Evolutionary conservation across 2,113 vertebrate genomes (phyloP).

Genomic region (Grus americana): DNA sequence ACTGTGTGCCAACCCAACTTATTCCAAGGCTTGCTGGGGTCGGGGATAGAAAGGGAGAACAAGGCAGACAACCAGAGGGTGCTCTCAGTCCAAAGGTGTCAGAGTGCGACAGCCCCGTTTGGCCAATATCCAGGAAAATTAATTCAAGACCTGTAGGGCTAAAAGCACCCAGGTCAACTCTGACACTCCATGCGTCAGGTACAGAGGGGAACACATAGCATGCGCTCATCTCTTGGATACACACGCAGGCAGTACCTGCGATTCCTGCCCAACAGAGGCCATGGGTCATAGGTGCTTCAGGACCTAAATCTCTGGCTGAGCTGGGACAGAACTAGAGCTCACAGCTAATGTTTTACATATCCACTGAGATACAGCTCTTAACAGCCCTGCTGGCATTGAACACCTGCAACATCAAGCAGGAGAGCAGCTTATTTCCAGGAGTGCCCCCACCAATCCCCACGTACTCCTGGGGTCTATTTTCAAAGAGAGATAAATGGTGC

Average conservation of each 20-base stretch:
- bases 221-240: neutral
- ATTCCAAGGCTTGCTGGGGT: neutral
- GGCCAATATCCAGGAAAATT: neutral
- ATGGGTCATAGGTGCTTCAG: neutral
- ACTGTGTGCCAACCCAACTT: neutral
- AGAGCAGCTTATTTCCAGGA: slow-evolving; percentile 34
- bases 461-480: slow-evolving; percentile 50
- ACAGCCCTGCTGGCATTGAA: neutral
- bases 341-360: neutral
- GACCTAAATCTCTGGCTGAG: neutral
- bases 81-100: neutral
- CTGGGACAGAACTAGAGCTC: neutral
- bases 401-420: neutral
- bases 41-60: neutral
- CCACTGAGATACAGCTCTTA: neutral
- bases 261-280: neutral
- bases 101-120: neutral
- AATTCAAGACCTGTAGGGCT: neutral
- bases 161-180: neutral
- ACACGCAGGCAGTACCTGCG: neutral
- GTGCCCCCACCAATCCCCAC: neutral
- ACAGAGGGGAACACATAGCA: neutral
- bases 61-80: neutral
- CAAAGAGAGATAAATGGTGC: slow-evolving; percentile 64
- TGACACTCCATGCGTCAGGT: neutral